Percentiles rank a stretch among this genome's conserved stretches.
Evolutionary conservation across 2,888 invertebrate genomes (phyloP).

Genomic region (Teinopalpus imperialis): DNA sequence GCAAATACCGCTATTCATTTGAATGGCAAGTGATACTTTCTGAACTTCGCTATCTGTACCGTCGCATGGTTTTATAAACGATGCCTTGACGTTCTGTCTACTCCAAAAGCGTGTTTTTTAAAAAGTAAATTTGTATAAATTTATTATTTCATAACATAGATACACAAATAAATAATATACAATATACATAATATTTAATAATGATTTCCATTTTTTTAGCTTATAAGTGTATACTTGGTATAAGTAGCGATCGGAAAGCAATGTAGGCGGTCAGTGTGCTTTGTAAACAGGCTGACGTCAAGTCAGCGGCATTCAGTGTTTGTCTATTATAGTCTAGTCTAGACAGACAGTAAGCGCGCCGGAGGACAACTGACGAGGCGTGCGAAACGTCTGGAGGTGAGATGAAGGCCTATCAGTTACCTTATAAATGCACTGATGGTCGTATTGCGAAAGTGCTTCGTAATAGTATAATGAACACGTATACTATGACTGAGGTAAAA

Average conservation of each 20-base stretch:
- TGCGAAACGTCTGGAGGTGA: slow-evolving; percentile 68
- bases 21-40: too few relatives aligned
- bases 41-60: too few relatives aligned
- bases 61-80: too few relatives aligned
- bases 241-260: slow-evolving; percentile 9
- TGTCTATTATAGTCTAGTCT: slow-evolving; percentile 48
- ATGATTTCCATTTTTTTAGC: too few relatives aligned
- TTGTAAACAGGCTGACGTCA: slow-evolving; percentile 33
- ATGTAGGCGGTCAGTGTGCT: slow-evolving; percentile 1
- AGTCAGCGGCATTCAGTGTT: slow-evolving; percentile 41
- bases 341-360: slow-evolving; percentile 46
- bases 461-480: slow-evolving; percentile 30
- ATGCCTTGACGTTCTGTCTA: too few relatives aligned
- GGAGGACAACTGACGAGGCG: slow-evolving; percentile 60
- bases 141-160: too few relatives aligned
- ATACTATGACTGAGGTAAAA: slow-evolving; percentile 15
- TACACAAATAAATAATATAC: too few relatives aligned
- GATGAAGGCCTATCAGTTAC: slow-evolving; percentile 56
- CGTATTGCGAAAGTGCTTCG: slow-evolving; percentile 38
- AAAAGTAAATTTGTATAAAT: too few relatives aligned
- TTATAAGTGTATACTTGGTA: too few relatives aligned
- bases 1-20: too few relatives aligned
- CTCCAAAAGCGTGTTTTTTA: too few relatives aligned
- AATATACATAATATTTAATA: too few relatives aligned
- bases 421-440: slow-evolving; percentile 57